Conservation (phyloP, 2,888 invertebrate species). For the Mythimna loreyi region DNA sequence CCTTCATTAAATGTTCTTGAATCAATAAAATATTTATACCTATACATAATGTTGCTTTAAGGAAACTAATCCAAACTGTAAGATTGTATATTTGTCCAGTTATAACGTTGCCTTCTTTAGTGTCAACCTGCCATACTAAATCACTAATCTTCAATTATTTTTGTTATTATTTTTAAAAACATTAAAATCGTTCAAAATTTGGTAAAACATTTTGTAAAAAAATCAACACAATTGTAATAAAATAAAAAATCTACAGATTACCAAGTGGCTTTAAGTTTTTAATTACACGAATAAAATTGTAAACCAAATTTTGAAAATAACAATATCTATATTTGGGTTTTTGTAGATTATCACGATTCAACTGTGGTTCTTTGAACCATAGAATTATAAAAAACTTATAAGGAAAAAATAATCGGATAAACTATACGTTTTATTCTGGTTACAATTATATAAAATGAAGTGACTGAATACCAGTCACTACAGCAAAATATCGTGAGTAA, state of each 20-base stretch:
- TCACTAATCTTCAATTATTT: constrained; percentile 43
- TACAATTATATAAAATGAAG: background rate
- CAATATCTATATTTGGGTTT: background rate
- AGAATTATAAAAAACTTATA: background rate
- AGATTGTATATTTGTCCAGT: constrained; percentile 63
- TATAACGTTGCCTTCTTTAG: constrained; percentile 71
- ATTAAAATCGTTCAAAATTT: background rate
- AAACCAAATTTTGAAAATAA: background rate
- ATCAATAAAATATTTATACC: constrained; percentile 1
- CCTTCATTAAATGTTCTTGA: constrained; percentile 19
- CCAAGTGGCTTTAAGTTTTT: background rate
- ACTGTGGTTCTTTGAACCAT: background rate
- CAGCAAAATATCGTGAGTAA: background rate
- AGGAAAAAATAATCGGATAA: background rate
- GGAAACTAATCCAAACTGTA: constrained; percentile 30
- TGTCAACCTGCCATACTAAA: constrained; percentile 38
- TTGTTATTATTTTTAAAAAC: constrained; percentile 1
- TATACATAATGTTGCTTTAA: constrained; percentile 37
- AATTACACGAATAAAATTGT: background rate
- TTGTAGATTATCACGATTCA: background rate
- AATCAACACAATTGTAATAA: background rate
- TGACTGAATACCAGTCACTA: constrained; percentile 1
- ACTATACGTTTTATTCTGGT: background rate
- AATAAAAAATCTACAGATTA: background rate
- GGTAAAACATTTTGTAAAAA: background rate